Base-by-base conservation (phyloP, 2,888 invertebrate genomes). In the Azorinus chamasolen region DNA sequence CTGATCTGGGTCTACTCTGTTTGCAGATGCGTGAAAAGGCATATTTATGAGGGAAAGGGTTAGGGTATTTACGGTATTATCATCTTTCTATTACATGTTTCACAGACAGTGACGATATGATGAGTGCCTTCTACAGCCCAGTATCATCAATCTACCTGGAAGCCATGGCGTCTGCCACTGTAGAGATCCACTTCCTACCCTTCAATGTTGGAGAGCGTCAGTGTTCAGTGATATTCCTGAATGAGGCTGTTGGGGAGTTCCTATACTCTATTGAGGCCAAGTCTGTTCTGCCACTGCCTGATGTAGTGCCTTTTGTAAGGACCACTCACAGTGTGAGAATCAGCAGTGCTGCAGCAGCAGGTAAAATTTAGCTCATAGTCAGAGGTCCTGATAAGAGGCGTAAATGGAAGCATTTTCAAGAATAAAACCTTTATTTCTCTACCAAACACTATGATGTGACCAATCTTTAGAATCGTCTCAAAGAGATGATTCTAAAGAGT, bases 171-270 rank as follows among this genome's bases (percentile, higher is more conserved):
- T 72, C 85, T 1, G 76, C 84, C 12, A 87, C 84, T 5, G 78
- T 93, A 4, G 88, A 90, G 55, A 81, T 93, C 12, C 86, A 91
- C 76, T 93, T 92, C 83, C 85, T 93, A 50, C 93, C 93, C 2
- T 92, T 92, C 84, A 84, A 84, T 43, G 85, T 88, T 5, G 92
- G 92, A 76, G 87, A 88, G 55, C 86, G 89, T 53, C 91, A 92
- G 81, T 92, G 92, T 65, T 90, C 91, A 0, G 85, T 93, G 24
- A 88, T 93, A 63, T 91, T 93, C 73, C 77, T 89, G 50, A 92
- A 91, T 69, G 91, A 90, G 63, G 70, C 78, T 5, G 85, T 93
- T 20, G 93, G 93, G 53, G 93, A 93, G 84, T 91, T 93, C 75
- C 74, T 93, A 25, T 92, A 93, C 81, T 88, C 89, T 18, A 87